Evolutionary conservation across 2,797 vertebrate genomes (phyloP), one percentile per base, ranked within the genome.

Genomic region (Gymnocypris eckloni): DNA sequence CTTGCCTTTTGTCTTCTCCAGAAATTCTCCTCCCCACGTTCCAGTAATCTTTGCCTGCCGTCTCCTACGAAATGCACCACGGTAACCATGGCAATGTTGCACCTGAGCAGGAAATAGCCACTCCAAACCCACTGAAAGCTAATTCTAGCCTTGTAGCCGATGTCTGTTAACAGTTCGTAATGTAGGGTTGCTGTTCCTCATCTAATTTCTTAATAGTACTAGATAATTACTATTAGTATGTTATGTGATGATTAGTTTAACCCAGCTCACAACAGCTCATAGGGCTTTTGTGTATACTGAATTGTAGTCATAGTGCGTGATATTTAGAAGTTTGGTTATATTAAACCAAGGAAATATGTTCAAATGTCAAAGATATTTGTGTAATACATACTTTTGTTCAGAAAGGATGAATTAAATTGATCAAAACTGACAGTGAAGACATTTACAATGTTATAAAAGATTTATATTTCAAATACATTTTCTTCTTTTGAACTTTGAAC

Each of bases 51-150:
- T 70, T 82, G 48, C 86, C 87, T 69, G 83, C 87, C n/a, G 52
- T 77, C 84, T 89, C 12, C 12, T 85, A 41, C 69, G 79, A 81
- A 89, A 83, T 13, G 20, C 48, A 41, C 56, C 3, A 0, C 39
- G 0, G 88, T 90, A 82, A 82, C 89, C 86, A 90, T 89, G 80
- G 86, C 79, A 83, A 89, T 67, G 64, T 76, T 76, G 81, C 84
- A 89, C 86, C 89, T 88, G 86, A 86, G 84, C 39, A 71, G 52
- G 79, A 76, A 66, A 85, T 41, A 77, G 85, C 50, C 84, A 72
- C 86, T 64, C 59, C 45, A 81, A 59, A 71, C 70, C 52, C 52
- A 54, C 66, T 50, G 78, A 84, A 82, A 83, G 69, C 61, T 69
- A 76, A 88, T 80, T 64, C 70, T 45, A 43, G 72, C 37, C 81